phyloP scores from a whole-genome alignment of 1,140 invertebrate species.

The Chelonus insularis region DNA sequence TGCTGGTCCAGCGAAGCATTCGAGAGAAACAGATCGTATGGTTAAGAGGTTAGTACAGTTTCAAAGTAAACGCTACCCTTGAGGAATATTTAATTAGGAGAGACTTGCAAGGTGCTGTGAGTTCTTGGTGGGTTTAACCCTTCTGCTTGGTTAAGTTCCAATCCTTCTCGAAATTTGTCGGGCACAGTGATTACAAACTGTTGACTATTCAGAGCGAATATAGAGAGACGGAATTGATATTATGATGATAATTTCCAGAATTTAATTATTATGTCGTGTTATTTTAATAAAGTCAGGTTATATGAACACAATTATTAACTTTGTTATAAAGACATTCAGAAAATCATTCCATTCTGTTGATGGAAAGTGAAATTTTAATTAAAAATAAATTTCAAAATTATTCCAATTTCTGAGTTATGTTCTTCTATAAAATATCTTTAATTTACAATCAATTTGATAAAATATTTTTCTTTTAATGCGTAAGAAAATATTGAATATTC shows the following conservation, averaged over 20 bases:
- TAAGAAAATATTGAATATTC: no score
- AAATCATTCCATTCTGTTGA: no score
- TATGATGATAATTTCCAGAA: not conserved
- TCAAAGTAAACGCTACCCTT: constrained; percentile 31
- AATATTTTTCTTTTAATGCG: no score
- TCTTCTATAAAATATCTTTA: no score
- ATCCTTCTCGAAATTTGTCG: constrained; percentile 5
- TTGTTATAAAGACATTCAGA: no score
- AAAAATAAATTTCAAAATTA: no score
- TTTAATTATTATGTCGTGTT: no score
- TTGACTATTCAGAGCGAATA: not conserved
- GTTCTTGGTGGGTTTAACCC: constrained; percentile 1
- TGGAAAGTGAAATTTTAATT: no score
- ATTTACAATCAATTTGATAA: no score
- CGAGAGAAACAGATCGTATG: not conserved
- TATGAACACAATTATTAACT: no score
- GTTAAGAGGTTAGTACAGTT: constrained; percentile 15
- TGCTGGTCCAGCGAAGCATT: not conserved
- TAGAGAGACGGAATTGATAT: not conserved
- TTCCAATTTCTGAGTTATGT: no score
- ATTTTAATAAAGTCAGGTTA: no score
- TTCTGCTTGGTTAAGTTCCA: not conserved
- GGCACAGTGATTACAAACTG: constrained; percentile 22
- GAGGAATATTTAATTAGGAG: constrained; percentile 38
- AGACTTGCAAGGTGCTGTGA: constrained; percentile 21